phyloP scores from a whole-genome alignment of 1,140 invertebrate species.

The Macrotrachela quadricornifera region DNA sequence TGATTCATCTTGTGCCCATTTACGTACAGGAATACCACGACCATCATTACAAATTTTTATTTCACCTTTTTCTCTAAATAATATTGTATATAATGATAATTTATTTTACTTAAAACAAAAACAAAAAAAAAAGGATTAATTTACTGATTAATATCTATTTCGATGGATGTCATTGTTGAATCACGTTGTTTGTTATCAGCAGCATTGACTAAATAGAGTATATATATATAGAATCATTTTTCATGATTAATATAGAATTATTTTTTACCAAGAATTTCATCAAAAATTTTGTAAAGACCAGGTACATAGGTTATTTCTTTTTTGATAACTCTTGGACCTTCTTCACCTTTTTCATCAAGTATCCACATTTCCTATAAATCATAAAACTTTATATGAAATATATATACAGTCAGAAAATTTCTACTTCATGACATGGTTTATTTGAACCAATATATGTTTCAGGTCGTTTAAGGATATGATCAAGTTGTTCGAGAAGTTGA shows the following conservation, averaged over 20 bases:
- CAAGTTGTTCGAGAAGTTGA: conserved; percentile 91
- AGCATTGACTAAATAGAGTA: conserved; percentile 54
- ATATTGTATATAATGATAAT: too few species aligned
- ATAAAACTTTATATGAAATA: too few species aligned
- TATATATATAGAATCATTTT: too few species aligned
- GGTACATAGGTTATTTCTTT: conserved; percentile 79
- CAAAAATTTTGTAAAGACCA: conserved; percentile 96
- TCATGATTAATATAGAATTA: too few species aligned
- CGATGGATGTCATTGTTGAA: conserved; percentile 75
- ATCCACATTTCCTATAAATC: conserved; percentile 59
- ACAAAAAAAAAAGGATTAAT: too few species aligned
- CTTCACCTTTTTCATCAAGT: conserved; percentile 54
- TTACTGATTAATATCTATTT: conserved; percentile 71
- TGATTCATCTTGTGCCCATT: conserved; percentile 80
- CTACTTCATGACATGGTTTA: conserved; percentile 35
- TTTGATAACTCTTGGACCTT: conserved; percentile 44
- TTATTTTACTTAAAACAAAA: too few species aligned
- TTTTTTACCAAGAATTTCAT: conserved; percentile 64
- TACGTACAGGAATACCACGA: conserved; percentile 83
- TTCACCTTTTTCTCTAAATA: conserved; percentile 47
- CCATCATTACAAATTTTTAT: conserved; percentile 96
- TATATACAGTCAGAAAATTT: too few species aligned
- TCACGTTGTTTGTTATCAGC: conserved; percentile 97
- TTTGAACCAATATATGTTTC: conserved; percentile 96
- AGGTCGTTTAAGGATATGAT: conserved; percentile 86